Evolutionary conservation across 1,140 invertebrate genomes (phyloP), one percentile per base, ranked within the genome.

Genomic region (Cyclina sinensis): DNA sequence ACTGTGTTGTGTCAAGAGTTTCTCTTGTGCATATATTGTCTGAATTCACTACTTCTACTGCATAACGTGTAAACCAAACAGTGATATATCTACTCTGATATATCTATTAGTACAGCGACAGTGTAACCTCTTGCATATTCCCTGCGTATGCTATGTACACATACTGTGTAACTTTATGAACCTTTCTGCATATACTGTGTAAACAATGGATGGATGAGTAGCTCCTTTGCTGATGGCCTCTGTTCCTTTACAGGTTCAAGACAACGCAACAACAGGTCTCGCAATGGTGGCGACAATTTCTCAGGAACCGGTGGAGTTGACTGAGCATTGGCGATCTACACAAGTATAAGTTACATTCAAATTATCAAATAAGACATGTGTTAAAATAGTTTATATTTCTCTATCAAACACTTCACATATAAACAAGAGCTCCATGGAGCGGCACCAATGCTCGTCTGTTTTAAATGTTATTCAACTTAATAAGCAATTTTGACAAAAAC

Each of bases 251-350:
- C 93, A 51, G 95, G 92, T 88, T 96, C 95, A 43, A 96, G 92
- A 91, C 96, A 96, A 14, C 95, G 92, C 24, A 96, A 90, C 83
- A 95, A 92, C 27, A 96, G 73, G 89, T 96, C 96, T 86, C 94
- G 80, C 0, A 95, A 81, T 11, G 94, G 91, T 32, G 94, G 94
- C 21, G 94, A 93, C 9, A 96, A 84, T 43, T 93, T 94, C 16
- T 95, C 95, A 12, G 96, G 96, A 78, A 96, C 95, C 1, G 95
- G 94, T 0, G 96, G 96, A 5, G 96, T 94, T 9, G 92, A 91
- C 32, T 91, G 93, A 32, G 95, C 94, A 30, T 95, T 95, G 27
- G 96, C 96, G 93, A 96, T 96, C 96, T 96, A 89, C 73, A 88
- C 65, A 85, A 86, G 21, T 65, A 30, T 65, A n/a, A 24, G n/a